Percentiles rank a stretch among this genome's conserved stretches.
These are phyloP conservation scores for Axea sp. DNA, from an alignment of 2,888 invertebrate genomes.

Conservation along the genomic window DNA sequence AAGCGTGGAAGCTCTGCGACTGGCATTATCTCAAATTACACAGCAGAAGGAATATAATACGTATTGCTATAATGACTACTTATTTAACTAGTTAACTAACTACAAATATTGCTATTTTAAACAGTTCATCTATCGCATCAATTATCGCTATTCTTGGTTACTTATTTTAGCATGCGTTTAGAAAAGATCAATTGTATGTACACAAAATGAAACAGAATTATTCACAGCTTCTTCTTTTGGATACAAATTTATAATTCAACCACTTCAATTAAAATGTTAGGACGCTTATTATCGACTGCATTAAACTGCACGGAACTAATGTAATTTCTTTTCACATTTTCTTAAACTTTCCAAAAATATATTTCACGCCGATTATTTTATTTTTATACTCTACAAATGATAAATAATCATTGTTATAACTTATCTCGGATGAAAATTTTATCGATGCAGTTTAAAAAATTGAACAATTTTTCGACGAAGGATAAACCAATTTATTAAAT, in stretches of 20 bases:
- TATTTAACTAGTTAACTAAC: slow-evolving; percentile 52
- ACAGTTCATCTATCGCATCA: slow-evolving; percentile 49
- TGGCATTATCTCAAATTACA: slow-evolving; percentile 54
- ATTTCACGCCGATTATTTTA: too few species aligned
- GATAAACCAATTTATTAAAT: too few species aligned
- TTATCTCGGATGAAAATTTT: too few species aligned
- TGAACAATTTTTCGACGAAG: too few species aligned
- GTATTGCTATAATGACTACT: slow-evolving; percentile 40
- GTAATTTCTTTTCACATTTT: too few species aligned
- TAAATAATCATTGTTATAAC: too few species aligned
- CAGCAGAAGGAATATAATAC: slow-evolving; percentile 49
- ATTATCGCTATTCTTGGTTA: slow-evolving; percentile 40
- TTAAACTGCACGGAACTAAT: too few species aligned
- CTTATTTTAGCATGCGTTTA: slow-evolving; percentile 37
- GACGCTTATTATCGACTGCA: too few species aligned
- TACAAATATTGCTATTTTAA: slow-evolving; percentile 48
- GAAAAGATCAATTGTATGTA: slow-evolving; percentile 18
- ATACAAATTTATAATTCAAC: not conserved
- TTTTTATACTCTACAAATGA: too few species aligned
- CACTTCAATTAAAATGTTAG: not conserved
- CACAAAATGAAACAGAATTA: slow-evolving; percentile 15
- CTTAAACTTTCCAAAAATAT: too few species aligned
- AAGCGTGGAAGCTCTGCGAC: slow-evolving; percentile 45
- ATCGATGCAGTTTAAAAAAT: too few species aligned
- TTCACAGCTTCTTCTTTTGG: slow-evolving; percentile 5